phyloP scores from a whole-genome alignment of 2,888 invertebrate species.

The Meta bourneti region DNA sequence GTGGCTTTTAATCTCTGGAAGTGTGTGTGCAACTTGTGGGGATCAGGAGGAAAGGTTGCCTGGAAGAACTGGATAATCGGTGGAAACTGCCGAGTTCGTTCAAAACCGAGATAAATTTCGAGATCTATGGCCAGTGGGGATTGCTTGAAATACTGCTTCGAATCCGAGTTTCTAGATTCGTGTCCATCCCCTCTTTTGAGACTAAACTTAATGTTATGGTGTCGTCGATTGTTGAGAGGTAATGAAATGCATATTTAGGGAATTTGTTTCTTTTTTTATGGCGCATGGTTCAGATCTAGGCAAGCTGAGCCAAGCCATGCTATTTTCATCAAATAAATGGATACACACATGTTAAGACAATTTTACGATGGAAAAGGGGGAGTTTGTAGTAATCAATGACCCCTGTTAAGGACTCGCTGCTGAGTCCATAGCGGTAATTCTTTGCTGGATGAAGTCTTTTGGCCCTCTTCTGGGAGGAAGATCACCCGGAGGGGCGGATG shows the following conservation, averaged over 20 bases:
- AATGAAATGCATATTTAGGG: no score
- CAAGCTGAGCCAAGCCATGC: no score
- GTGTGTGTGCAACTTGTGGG: not conserved
- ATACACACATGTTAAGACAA: slow-evolving; percentile 44
- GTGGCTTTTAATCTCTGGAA: slow-evolving; percentile 12
- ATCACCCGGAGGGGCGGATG: not conserved
- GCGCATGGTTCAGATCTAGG: no score
- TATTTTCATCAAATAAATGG: no score
- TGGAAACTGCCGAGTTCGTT: not conserved
- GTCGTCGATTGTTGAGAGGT: no score
- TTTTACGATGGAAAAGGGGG: slow-evolving; percentile 50
- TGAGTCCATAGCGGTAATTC: slow-evolving; percentile 18
- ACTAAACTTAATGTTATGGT: no score
- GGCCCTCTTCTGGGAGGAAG: not conserved
- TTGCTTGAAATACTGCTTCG: no score
- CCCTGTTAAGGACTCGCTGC: slow-evolving; percentile 20
- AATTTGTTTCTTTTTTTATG: no score
- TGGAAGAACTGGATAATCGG: not conserved
- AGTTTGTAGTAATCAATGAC: slow-evolving; percentile 50
- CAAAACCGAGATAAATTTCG: not conserved
- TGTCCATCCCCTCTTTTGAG: no score
- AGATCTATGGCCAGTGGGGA: not conserved
- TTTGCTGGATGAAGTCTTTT: not conserved
- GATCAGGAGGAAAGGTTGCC: not conserved
- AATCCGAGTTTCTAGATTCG: no score